phyloP scores from a whole-genome alignment of 2,797 vertebrate genomes.

The Urosaurus nigricauda region DNA sequence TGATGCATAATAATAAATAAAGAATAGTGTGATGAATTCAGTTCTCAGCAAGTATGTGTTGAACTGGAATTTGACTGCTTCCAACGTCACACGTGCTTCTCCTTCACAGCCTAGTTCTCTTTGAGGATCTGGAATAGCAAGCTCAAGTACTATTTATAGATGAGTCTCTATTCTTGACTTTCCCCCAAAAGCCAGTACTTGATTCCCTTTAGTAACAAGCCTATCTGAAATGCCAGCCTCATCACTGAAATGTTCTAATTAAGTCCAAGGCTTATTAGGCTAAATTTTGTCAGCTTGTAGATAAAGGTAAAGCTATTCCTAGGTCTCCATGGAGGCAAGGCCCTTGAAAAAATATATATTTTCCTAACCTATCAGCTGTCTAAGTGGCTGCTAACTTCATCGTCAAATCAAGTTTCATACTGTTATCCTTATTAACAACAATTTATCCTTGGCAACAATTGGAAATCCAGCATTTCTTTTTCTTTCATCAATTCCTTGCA shows the following conservation, averaged over 20 bases:
- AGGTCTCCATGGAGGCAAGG: background rate
- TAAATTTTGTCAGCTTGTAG: constrained; percentile 50
- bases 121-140: constrained; percentile 25
- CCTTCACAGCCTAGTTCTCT: background rate
- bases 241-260: constrained; percentile 52
- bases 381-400: constrained; percentile 38
- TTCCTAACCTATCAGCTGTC: constrained; percentile 25
- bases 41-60: background rate
- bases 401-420: constrained; percentile 25
- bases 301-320: constrained; percentile 47
- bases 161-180: constrained; percentile 13
- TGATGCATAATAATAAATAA: background rate
- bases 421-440: constrained; percentile 30
- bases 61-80: background rate
- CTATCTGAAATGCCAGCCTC: constrained; percentile 52
- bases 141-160: constrained; percentile 44
- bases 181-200: constrained; percentile 24
- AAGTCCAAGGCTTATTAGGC: constrained; percentile 48
- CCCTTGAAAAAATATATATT: constrained; percentile 55
- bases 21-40: background rate
- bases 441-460: constrained; percentile 23
- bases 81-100: background rate
- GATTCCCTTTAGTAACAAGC: constrained; percentile 52
- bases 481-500: constrained; percentile 5
- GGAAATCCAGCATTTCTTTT: constrained; percentile 23